Evolutionary conservation across 1,140 invertebrate species (phyloP).

Genomic region (Drosophila tropicalis): DNA sequence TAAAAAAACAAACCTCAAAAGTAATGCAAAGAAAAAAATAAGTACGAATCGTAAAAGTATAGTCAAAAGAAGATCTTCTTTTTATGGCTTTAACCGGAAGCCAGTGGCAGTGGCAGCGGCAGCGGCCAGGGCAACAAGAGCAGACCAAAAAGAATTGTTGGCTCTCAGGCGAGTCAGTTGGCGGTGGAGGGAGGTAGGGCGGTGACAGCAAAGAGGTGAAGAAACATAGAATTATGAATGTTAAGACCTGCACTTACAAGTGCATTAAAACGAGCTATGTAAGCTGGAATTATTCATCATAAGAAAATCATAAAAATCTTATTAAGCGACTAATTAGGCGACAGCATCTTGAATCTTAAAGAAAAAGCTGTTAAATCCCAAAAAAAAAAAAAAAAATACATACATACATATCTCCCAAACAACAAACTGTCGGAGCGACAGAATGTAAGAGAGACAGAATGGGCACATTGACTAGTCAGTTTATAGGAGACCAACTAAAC

Average conservation of each 20-base stretch:
- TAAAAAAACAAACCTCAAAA: slow-evolving; percentile 6
- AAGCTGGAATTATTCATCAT: slow-evolving; percentile 56
- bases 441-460: slow-evolving; percentile 62
- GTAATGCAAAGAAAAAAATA: background rate
- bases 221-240: background rate
- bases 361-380: slow-evolving; percentile 8
- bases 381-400: slow-evolving; percentile 25
- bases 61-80: slow-evolving; percentile 60
- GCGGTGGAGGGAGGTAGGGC: background rate
- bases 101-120: slow-evolving; percentile 19
- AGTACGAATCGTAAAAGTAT: slow-evolving; percentile 23
- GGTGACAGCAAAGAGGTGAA: background rate
- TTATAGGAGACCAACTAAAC: slow-evolving; percentile 48
- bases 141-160: slow-evolving; percentile 38
- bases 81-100: slow-evolving; percentile 68
- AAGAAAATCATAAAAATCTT: slow-evolving; percentile 65
- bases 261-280: slow-evolving; percentile 46
- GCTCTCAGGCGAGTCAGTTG: background rate
- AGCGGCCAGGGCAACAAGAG: background rate
- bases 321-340: slow-evolving; percentile 73
- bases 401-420: background rate
- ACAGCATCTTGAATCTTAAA: slow-evolving; percentile 3
- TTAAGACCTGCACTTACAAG: slow-evolving; percentile 43
- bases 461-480: slow-evolving; percentile 67
- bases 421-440: slow-evolving; percentile 2